A percentile compares a stretch with the other conserved stretches of the same genome.
These are phyloP conservation scores for Himalopsyche phryganea DNA, from an alignment of 1,140 invertebrate genomes.

Conservation along the genomic window DNA sequence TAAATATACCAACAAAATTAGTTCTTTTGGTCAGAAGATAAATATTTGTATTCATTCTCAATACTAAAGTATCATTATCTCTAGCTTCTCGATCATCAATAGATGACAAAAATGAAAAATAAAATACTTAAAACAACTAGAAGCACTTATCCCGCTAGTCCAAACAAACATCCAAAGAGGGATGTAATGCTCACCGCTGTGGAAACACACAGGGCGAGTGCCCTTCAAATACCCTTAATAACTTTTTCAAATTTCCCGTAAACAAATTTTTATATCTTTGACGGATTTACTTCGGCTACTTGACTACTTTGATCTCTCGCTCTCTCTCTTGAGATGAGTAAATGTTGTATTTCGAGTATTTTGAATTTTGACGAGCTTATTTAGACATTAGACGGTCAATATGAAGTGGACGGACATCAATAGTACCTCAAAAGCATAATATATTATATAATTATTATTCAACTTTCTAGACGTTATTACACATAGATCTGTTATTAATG, in stretches of 20 bases:
- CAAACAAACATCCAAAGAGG: constrained; percentile 14
- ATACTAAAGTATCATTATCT: no score
- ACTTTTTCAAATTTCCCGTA: constrained; percentile 17
- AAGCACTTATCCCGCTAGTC: no score
- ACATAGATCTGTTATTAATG: no score
- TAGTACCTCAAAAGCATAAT: no score
- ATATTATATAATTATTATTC: no score
- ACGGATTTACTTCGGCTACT: constrained; percentile 13
- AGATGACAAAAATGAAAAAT: no score
- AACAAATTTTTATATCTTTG: constrained; percentile 24
- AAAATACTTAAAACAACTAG: no score
- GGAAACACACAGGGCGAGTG: constrained; percentile 19
- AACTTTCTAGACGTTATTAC: no score
- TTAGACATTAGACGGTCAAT: constrained; percentile 6
- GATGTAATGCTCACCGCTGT: constrained; percentile 15
- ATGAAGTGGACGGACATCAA: constrained; percentile 11
- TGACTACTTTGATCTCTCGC: constrained; percentile 15
- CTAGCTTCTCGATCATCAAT: no score
- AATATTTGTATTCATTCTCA: no score
- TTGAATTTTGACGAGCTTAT: not conserved
- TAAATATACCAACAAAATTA: no score
- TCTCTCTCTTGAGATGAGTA: not conserved
- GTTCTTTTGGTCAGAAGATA: no score
- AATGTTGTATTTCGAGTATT: not conserved
- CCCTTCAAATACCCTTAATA: constrained; percentile 7